Percentiles rank a stretch among this genome's conserved stretches.
Evolutionary conservation across 1,140 invertebrate genomes (phyloP).

Genomic region (Popillia japonica): DNA sequence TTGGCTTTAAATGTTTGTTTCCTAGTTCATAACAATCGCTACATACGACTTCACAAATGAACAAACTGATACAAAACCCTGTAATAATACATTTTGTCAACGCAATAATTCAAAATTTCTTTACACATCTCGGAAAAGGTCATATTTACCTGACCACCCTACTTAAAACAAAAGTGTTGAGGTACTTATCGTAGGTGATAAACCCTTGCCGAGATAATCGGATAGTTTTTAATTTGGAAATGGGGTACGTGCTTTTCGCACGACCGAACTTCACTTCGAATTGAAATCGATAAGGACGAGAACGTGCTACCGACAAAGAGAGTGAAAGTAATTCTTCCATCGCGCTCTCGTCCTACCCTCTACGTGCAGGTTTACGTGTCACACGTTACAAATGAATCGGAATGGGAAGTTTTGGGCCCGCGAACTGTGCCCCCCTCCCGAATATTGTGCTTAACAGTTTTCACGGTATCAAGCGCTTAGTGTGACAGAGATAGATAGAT

Average conservation of each 20-base stretch:
- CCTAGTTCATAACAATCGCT: no score
- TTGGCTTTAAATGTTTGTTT: no score
- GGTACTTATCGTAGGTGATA: no score
- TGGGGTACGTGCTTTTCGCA: background rate
- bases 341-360: background rate
- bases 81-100: no score
- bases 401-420: slow-evolving; percentile 1
- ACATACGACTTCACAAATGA: no score
- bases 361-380: background rate
- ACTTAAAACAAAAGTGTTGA: no score
- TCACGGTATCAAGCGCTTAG: background rate
- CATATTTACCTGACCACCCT: no score
- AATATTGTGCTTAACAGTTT: slow-evolving; percentile 22
- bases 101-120: no score
- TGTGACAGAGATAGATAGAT: background rate
- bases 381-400: slow-evolving; percentile 17
- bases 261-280: background rate
- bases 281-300: slow-evolving; percentile 16
- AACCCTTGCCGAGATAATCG: no score
- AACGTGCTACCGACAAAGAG: background rate
- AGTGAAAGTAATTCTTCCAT: slow-evolving; percentile 4
- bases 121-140: no score
- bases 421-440: background rate
- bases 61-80: no score
- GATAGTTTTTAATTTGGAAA: background rate